Base-by-base conservation (phyloP, 2,113 vertebrate genomes). In the Corythornis cristatus region DNA sequence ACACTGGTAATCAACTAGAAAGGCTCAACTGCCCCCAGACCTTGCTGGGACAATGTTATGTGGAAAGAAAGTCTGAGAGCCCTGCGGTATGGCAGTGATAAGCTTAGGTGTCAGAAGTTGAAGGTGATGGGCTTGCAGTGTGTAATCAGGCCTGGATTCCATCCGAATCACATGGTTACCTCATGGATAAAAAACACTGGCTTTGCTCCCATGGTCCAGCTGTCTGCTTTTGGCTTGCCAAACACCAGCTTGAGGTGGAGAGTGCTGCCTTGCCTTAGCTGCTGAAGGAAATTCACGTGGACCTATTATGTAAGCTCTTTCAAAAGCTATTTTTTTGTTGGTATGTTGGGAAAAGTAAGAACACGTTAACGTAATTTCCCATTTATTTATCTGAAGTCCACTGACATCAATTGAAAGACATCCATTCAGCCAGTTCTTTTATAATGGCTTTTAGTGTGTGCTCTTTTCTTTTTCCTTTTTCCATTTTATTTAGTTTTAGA, bases 291-390 rank as follows among this genome's bases (percentile, higher is more conserved):
- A 96, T n/a, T 15, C 89, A 80, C 12, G 18, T 3, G 14, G 93
- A 50, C 77, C 84, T 65, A 42, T 97, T 97, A 96, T 74, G 64
- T 79, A 94, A 93, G 80, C 68, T 94, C 91, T 94, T 94, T 97
- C 57, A 89, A 95, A 93, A 96, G 76, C 93, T 73, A 48, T 87
- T 94, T 90, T 83, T 90, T 83, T 90, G 60, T 81, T 88, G 76
- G 66, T 61, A 61, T 88, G 66, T 91, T 92, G 87, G 87, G 81
- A 93, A 90, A 89, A 95, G 66, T 76, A 89, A 87, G 81, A 92
- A 87, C 62, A 85, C 0, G 7, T 83, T 93, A 92, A 79, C 0
- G 3, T 85, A 89, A 93, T 87, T 93, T 95, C 62, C 62, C 74
- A 20, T 95, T 94, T 95, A 89, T 90, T 94, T 95, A 73, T 83